A percentile compares a stretch with the other conserved stretches of the same genome.
Evolutionary conservation across 2,888 invertebrate species (phyloP).

Genomic region (Tipula lateralis): DNA sequence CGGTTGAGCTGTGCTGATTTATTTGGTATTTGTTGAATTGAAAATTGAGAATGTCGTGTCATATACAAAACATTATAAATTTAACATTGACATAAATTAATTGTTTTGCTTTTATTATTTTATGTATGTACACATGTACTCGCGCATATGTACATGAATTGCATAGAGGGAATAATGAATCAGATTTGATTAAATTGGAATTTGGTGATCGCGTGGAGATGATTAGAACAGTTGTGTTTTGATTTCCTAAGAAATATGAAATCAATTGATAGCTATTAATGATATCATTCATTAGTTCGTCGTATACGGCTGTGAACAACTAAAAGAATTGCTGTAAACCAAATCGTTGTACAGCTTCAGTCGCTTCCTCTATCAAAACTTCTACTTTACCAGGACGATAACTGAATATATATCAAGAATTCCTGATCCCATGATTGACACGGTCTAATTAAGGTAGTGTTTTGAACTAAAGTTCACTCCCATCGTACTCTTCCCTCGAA

Average conservation of each 20-base stretch:
- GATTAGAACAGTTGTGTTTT: neutral
- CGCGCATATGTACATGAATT: neutral
- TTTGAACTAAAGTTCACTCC: too few relatives aligned
- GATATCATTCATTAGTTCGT: too few relatives aligned
- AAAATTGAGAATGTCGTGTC: neutral
- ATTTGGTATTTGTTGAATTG: neutral
- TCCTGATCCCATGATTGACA: too few relatives aligned
- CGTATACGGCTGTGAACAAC: too few relatives aligned
- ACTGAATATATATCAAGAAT: too few relatives aligned
- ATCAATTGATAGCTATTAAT: too few relatives aligned
- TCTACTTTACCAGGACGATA: too few relatives aligned
- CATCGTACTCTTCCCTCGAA: too few relatives aligned
- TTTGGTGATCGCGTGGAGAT: neutral
- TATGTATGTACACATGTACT: neutral
- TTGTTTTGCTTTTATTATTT: neutral
- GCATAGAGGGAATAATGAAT: neutral
- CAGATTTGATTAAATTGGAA: neutral
- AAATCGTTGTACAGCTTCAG: too few relatives aligned
- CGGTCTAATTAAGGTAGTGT: too few relatives aligned
- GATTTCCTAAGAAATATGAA: neutral
- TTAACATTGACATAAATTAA: slow-evolving; percentile 19
- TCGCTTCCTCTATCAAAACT: too few relatives aligned
- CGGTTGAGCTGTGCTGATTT: neutral
- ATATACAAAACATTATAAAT: neutral
- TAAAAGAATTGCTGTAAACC: too few relatives aligned